phyloP scores from a whole-genome alignment of 2,888 invertebrate species.

The Halictus quadricinctus region DNA sequence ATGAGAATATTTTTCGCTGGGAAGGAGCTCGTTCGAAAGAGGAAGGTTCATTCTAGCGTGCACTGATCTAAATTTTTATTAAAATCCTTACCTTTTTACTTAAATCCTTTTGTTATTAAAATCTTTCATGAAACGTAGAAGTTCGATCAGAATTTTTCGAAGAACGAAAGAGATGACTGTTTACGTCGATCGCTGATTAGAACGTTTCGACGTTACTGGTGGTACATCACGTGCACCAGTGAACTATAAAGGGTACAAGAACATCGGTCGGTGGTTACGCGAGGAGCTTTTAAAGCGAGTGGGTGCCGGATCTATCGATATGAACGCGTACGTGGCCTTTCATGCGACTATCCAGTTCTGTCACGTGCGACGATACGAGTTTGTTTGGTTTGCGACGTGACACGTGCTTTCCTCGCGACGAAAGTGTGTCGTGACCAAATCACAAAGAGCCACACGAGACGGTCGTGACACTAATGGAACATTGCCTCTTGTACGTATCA shows the following conservation, averaged over 20 bases:
- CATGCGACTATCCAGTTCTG: not conserved
- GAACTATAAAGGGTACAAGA: not conserved
- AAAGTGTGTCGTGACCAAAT: slow-evolving; percentile 67
- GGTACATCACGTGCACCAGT: not conserved
- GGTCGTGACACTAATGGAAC: slow-evolving; percentile 56
- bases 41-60: too few relatives aligned
- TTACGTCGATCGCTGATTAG: not conserved
- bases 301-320: slow-evolving; percentile 1
- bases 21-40: too few relatives aligned
- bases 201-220: not conserved
- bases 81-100: too few relatives aligned
- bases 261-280: not conserved
- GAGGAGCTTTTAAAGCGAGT: not conserved
- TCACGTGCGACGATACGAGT: not conserved
- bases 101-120: too few relatives aligned
- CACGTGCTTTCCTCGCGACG: slow-evolving; percentile 55
- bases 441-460: slow-evolving; percentile 45
- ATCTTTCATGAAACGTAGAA: too few relatives aligned
- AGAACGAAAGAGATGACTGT: too few relatives aligned
- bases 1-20: too few relatives aligned
- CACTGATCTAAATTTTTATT: not conserved
- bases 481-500: not conserved
- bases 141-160: too few relatives aligned
- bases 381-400: slow-evolving; percentile 15
- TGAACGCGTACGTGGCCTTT: slow-evolving; percentile 5